phyloP scores from a whole-genome alignment of 2,797 vertebrate species.

The Hippopotamyrus pictus region DNA sequence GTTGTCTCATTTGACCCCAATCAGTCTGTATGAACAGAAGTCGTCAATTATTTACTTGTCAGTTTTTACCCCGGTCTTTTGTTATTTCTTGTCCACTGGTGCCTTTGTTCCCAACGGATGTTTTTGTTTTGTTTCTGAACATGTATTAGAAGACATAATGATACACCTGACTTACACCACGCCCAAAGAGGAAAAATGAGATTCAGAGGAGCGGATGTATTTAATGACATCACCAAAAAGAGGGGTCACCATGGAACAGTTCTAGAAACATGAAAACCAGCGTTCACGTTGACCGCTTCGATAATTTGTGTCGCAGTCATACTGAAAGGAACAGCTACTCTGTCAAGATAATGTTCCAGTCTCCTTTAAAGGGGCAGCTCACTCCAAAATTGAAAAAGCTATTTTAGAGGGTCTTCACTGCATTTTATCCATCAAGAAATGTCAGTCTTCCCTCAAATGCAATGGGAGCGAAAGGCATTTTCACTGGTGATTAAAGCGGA shows the following conservation, averaged over 20 bases:
- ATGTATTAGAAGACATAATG: background rate
- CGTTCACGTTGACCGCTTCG: background rate
- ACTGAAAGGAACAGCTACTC: background rate
- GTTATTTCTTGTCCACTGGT: background rate
- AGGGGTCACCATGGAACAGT: background rate
- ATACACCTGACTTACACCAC: background rate
- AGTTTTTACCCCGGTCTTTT: background rate
- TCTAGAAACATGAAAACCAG: background rate
- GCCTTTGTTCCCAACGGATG: background rate
- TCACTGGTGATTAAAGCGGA: background rate
- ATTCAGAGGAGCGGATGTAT: background rate
- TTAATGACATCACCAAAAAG: background rate
- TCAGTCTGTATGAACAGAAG: constrained; percentile 18
- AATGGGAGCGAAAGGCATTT: background rate
- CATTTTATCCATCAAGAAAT: background rate
- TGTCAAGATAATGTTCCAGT: background rate
- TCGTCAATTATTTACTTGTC: background rate
- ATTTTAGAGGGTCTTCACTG: background rate
- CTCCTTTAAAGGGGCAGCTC: background rate
- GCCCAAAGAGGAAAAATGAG: background rate
- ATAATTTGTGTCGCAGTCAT: background rate
- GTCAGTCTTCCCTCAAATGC: background rate
- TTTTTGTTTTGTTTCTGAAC: background rate
- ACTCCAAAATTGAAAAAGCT: background rate
- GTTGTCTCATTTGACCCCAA: constrained; percentile 21